Conservation (phyloP, 2,113 vertebrate genomes). For the Brachypteracias leptosomus region DNA sequence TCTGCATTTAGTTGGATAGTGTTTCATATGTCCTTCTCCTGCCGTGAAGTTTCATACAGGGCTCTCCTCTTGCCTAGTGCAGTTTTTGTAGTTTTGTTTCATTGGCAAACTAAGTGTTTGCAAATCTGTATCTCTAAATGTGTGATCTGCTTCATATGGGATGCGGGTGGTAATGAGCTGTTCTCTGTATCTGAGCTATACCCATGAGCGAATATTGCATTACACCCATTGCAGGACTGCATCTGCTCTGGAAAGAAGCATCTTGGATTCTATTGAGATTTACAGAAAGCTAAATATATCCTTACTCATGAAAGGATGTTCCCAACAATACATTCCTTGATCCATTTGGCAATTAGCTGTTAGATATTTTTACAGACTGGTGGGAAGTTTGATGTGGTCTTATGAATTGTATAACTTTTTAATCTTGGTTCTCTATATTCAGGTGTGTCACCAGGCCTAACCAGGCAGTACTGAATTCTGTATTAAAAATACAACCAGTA, state of each 20-base stretch:
- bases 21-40: background rate
- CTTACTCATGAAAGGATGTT: background rate
- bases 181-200: background rate
- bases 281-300: background rate
- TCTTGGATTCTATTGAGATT: background rate
- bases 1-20: background rate
- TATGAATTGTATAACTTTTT: background rate
- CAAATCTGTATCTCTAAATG: background rate
- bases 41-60: background rate
- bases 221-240: background rate
- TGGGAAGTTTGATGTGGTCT: background rate
- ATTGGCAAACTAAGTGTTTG: background rate
- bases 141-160: background rate
- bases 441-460: background rate
- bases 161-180: background rate
- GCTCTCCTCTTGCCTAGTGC: background rate
- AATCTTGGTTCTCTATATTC: background rate
- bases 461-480: background rate
- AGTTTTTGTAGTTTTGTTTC: background rate
- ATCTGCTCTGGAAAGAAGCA: background rate
- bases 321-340: background rate
- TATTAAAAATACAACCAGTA: background rate
- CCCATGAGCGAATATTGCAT: background rate
- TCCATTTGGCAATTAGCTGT: background rate
- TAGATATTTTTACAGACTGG: background rate